Evolutionary conservation across 2,797 vertebrate genomes (phyloP).

Genomic region (Megalops cyprinoides): DNA sequence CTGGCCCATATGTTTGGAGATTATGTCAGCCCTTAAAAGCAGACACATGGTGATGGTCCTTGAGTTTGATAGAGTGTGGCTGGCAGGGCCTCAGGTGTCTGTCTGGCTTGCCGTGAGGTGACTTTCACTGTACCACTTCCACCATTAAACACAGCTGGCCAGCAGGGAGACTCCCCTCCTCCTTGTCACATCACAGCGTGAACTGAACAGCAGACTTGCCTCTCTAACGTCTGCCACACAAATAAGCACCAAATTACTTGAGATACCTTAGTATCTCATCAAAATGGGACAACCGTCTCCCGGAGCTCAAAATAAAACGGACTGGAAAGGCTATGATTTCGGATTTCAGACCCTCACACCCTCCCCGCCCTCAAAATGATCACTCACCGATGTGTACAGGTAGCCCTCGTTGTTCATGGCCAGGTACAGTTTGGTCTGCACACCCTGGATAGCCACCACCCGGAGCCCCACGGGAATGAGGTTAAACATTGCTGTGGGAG

Average conservation of each 20-base stretch:
- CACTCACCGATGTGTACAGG: slow-evolving; percentile 95
- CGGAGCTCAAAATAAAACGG: slow-evolving; percentile 27
- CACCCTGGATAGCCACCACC: slow-evolving; percentile 98
- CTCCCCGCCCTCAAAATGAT: neutral
- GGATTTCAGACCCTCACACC: slow-evolving; percentile 3
- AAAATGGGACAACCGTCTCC: neutral
- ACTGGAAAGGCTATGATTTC: neutral
- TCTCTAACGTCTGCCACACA: too few relatives aligned
- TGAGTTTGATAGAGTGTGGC: neutral
- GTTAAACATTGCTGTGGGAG: slow-evolving; percentile 90
- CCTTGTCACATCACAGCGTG: slow-evolving; percentile 2
- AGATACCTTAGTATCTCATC: neutral
- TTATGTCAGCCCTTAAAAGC: neutral
- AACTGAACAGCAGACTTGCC: neutral
- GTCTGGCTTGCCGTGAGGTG: neutral
- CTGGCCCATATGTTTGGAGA: neutral
- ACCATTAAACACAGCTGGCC: neutral
- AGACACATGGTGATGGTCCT: neutral
- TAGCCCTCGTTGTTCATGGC: slow-evolving; percentile 99
- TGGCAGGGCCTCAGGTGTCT: neutral
- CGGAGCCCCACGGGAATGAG: slow-evolving; percentile 98
- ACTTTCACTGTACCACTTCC: neutral
- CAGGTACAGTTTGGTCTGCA: slow-evolving; percentile 97
- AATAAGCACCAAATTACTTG: neutral
- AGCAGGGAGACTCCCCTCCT: neutral